Conservation (phyloP, 2,113 vertebrate genomes). For the Brachyhypopomus occidentalis region DNA sequence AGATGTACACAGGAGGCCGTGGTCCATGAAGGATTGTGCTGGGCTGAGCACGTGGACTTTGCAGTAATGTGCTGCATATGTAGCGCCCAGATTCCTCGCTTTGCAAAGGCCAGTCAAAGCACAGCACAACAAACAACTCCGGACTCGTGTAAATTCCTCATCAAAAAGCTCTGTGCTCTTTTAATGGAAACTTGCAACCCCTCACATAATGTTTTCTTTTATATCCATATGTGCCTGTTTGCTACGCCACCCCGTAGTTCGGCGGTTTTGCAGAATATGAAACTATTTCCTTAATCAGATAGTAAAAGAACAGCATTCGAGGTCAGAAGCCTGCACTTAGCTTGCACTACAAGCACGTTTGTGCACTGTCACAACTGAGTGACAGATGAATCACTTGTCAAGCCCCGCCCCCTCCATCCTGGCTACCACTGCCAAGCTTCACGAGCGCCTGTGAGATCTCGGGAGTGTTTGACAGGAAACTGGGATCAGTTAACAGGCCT, state of each 20-base stretch:
- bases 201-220: conserved; percentile 47
- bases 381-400: conserved; percentile 48
- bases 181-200: conserved; percentile 37
- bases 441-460: conserved; percentile 39
- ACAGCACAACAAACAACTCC: conserved; percentile 4
- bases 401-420: too few species aligned
- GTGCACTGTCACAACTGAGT: conserved; percentile 48
- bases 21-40: not conserved
- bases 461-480: conserved; percentile 51
- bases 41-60: not conserved
- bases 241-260: conserved; percentile 19
- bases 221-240: conserved; percentile 29
- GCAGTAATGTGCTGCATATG: not conserved
- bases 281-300: conserved; percentile 50
- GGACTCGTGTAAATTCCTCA: not conserved
- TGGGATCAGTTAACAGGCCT: conserved; percentile 50
- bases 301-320: conserved; percentile 26
- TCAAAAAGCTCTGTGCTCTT: not conserved
- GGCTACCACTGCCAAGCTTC: conserved; percentile 44
- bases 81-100: not conserved
- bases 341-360: too few species aligned
- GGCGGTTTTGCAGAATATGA: conserved; percentile 38
- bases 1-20: not conserved
- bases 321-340: conserved; percentile 43
- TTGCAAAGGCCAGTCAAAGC: not conserved